These are phyloP conservation scores for Sicus ferrugineus DNA, from an alignment of 2,888 invertebrate genomes.

Conservation along the genomic window DNA sequence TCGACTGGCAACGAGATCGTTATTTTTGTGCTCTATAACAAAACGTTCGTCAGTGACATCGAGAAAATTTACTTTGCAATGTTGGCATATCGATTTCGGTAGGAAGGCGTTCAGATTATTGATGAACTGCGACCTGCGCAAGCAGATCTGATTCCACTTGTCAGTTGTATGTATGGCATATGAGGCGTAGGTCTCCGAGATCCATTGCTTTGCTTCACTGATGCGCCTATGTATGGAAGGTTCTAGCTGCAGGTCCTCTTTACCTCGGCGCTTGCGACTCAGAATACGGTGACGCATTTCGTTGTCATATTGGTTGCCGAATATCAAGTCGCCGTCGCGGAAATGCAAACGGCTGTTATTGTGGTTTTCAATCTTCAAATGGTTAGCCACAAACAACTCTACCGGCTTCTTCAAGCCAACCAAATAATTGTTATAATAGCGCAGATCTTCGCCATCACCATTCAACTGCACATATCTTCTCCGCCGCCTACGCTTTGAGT, in stretches of 20 bases:
- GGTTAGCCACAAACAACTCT: conserved; percentile 41
- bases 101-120: conserved; percentile 81
- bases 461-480: conserved; percentile 47
- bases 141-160: conserved; percentile 82
- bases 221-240: conserved; percentile 69
- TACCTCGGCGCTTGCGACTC: conserved; percentile 67
- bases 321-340: conserved; percentile 67
- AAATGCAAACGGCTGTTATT: conserved; percentile 59
- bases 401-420: conserved; percentile 37
- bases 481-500: conserved; percentile 66
- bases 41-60: conserved; percentile 83
- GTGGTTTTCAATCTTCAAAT: conserved; percentile 45
- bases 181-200: conserved; percentile 85
- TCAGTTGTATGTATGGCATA: conserved; percentile 86
- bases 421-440: conserved; percentile 60
- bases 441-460: conserved; percentile 47
- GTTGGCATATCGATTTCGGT: conserved; percentile 75
- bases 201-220: conserved; percentile 83
- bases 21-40: conserved; percentile 77
- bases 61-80: conserved; percentile 78
- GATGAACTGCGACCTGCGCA: conserved; percentile 80
- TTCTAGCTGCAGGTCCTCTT: conserved; percentile 65
- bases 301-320: conserved; percentile 68
- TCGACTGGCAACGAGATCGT: conserved; percentile 80
- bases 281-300: conserved; percentile 66